Base-by-base conservation (phyloP, 2,113 vertebrate genomes). In the Danio rerio region DNA sequence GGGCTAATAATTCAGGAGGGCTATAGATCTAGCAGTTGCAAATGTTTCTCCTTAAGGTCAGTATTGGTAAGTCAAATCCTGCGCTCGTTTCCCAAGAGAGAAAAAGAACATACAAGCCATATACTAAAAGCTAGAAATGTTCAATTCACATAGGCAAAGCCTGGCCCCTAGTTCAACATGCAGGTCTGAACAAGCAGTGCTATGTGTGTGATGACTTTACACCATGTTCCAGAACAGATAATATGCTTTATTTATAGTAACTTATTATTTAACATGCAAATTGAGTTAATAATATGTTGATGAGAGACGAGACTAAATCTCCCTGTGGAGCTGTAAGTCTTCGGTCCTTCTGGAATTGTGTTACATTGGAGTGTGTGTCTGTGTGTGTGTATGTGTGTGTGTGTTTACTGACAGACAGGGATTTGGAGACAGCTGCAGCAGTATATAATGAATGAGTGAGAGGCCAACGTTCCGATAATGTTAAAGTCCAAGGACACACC, bases 361-460 rank as follows among this genome's bases (percentile, higher is more conserved):
- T 52, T 31, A 52, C 20, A 5, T 52, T 71, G 47, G 4, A 18
- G 10, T 47, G 43, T 43, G 63, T 43, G 6, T 42, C 13, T 74
- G 5, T 42, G 50, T 56, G 9, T 69, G 5, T 52, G 20, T 74
- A 3, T 47, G 10, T 52, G 47, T 50, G 68, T 21, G 7, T 45
- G 40, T 76, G 13, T 43, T 20, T 1, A 50, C 5, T 47, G 20
- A 50, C 70, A 52, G 45, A 40, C 63, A 20, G 31, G 50, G 52
- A 31, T 80, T 66, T 56, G 65, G 69, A 71, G 43, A 78, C 74
- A 81, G 69, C 80, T 81, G 80, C 80, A 81, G 59, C 45, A 50
- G 45, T 52, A 49, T 21, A 52, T 18, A 49, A 12, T 21, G 47
- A 61, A 49, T 63, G 8, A 10, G 58, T 21, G 74, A 49, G 11